Evolutionary conservation across 35 echinoderm and acorn worm genomes (phyloP), one percentile per base, ranked within the genome.

Genomic region (Hemicentrotus pulcherrimus): DNA sequence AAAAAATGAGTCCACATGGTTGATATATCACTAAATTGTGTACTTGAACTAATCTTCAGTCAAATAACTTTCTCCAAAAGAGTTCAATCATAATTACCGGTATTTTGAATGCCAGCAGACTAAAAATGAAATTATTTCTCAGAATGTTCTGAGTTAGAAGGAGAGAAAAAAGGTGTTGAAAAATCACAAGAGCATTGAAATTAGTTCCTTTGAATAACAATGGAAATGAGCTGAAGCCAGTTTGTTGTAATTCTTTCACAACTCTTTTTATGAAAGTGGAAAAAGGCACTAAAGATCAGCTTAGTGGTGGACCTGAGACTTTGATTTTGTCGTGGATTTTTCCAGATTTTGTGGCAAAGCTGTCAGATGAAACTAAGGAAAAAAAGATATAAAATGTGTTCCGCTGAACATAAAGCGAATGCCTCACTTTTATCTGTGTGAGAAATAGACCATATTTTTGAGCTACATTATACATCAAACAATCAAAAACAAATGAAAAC

Each of bases 271-370:
- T 28, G 65, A 28, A 78, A 22, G 28, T 78, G 65, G 65, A 78
- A n/a, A 78, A 78, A 78, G 65, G 65, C 65, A 78, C 65, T 78
- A n/a, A n/a, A 78, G 19, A 78, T 78, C 65, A 78, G 65, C 65
- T 78, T 78, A 4, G 24, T 28, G 6, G 7, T 78, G 65, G 65
- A 78, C 65, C 65, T 78, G 65, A 78, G 65, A 55, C 65, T 78
- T 28, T 78, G 7, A 78, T 15, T 55, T 55, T 55, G 65, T 78
- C 65, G n/a, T 28, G 65, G 19, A 78, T 28, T 28, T n/a, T n/a
- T 28, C 65, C 19, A 78, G 61, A 28, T 71, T 28, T 4, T n/a
- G 18, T n/a, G 19, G 24, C 61, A 24, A 71, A 71, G 61, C 22
- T n/a, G 24, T 71, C 61, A 71, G 65, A 78, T 78, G 65, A 8